Evolutionary conservation across 1,140 invertebrate genomes (phyloP).

Genomic region (Brachionus rotundiformis): DNA sequence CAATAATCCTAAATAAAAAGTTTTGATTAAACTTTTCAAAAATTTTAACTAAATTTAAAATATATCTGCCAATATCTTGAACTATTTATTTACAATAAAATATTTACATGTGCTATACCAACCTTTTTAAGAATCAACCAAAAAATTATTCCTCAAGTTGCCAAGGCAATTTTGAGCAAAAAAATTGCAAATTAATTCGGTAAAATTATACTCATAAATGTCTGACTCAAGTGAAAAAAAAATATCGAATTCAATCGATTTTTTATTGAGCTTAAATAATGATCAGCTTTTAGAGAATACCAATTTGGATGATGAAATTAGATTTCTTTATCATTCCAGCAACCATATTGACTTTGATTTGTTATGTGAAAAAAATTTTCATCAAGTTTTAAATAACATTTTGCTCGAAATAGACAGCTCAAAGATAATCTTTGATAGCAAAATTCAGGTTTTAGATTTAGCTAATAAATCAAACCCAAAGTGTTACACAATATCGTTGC

Average conservation of each 20-base stretch:
- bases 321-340: background rate
- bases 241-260: constrained; percentile 23
- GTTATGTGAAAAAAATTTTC: background rate
- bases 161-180: background rate
- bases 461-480: background rate
- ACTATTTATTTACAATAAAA: too few species aligned
- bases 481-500: background rate
- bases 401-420: background rate
- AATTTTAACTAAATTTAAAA: too few species aligned
- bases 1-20: too few species aligned
- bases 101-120: too few species aligned
- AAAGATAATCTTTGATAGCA: background rate
- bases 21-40: too few species aligned
- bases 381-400: constrained; percentile 2
- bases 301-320: background rate
- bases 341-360: background rate
- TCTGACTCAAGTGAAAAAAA: background rate
- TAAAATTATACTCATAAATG: background rate
- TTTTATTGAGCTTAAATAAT: background rate
- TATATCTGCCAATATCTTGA: too few species aligned
- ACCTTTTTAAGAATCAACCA: too few species aligned
- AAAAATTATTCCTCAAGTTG: background rate
- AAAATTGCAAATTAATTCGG: background rate
- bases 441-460: background rate
- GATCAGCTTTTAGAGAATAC: background rate